Evolutionary conservation across 2,888 invertebrate genomes (phyloP).

Genomic region (Lepidocyrtoides sp.): DNA sequence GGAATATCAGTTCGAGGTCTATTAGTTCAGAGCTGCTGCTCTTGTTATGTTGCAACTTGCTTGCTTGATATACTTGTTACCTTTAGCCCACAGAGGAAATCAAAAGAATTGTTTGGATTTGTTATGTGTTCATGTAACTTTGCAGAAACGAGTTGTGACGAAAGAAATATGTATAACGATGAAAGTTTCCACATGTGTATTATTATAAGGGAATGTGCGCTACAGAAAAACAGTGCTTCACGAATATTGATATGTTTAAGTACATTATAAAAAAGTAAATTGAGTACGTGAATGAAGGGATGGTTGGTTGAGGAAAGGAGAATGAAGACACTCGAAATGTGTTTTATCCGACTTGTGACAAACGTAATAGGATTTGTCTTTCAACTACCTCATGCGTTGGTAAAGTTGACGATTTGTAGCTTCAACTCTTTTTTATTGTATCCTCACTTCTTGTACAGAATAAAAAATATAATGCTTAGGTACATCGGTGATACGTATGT

Average conservation of each 20-base stretch:
- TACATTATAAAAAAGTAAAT: constrained; percentile 76
- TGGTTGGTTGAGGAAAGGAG: constrained; percentile 51
- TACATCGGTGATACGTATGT: neutral
- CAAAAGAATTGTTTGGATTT: constrained; percentile 57
- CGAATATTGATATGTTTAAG: constrained; percentile 69
- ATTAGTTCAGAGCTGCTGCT: neutral
- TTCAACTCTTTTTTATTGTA: constrained; percentile 75
- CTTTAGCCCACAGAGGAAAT: constrained; percentile 33
- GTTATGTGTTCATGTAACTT: constrained; percentile 34
- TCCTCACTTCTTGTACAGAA: neutral
- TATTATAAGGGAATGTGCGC: constrained; percentile 5
- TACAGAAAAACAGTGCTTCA: neutral
- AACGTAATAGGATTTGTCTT: constrained; percentile 82
- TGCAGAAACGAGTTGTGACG: constrained; percentile 45
- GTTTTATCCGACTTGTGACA: constrained; percentile 81
- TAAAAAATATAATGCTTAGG: constrained; percentile 22
- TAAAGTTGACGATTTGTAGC: constrained; percentile 79
- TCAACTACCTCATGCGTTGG: constrained; percentile 75
- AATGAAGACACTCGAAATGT: constrained; percentile 77
- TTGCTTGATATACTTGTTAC: constrained; percentile 43
- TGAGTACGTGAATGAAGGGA: constrained; percentile 75
- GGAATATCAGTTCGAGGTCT: constrained; percentile 33
- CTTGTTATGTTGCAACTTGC: neutral
- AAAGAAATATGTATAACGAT: constrained; percentile 50
- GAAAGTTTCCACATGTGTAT: constrained; percentile 33